Conservation (phyloP, 2,888 invertebrate species). For the Odiellus spinosus region DNA sequence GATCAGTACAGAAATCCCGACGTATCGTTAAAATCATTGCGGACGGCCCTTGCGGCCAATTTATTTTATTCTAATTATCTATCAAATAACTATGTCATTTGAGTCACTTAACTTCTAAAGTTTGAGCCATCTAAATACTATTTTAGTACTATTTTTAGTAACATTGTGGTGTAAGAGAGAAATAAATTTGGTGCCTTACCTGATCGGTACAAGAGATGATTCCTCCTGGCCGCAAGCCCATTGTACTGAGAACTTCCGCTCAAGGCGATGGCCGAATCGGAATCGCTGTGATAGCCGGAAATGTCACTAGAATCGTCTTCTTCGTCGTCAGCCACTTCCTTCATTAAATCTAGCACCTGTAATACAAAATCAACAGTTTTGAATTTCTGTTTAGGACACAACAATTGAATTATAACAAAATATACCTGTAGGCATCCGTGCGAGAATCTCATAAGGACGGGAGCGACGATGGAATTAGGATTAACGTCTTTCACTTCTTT, state of each 20-base stretch:
- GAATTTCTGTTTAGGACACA: not conserved
- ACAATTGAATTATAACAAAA: not conserved
- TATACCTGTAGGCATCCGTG: constrained; percentile 38
- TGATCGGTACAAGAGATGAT: constrained; percentile 35
- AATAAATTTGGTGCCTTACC: too few species aligned
- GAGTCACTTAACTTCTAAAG: too few species aligned
- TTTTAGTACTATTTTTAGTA: too few species aligned
- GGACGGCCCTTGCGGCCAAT: too few species aligned
- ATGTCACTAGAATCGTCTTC: constrained; percentile 46
- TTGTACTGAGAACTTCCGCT: constrained; percentile 36
- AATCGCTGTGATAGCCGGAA: constrained; percentile 64
- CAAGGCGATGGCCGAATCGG: constrained; percentile 39
- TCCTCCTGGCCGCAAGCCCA: constrained; percentile 30
- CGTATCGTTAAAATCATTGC: too few species aligned
- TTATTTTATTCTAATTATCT: too few species aligned
- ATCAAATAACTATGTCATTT: too few species aligned
- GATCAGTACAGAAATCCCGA: too few species aligned
- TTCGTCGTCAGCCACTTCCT: constrained; percentile 33
- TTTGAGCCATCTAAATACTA: too few species aligned
- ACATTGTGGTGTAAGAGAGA: too few species aligned
- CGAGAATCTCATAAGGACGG: constrained; percentile 36
- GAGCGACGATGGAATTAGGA: constrained; percentile 44
- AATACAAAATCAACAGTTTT: not conserved
- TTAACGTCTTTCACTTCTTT: constrained; percentile 40
- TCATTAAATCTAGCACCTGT: constrained; percentile 55